Evolutionary conservation across 2,113 vertebrate genomes (phyloP).

Genomic region (Equus quagga): DNA sequence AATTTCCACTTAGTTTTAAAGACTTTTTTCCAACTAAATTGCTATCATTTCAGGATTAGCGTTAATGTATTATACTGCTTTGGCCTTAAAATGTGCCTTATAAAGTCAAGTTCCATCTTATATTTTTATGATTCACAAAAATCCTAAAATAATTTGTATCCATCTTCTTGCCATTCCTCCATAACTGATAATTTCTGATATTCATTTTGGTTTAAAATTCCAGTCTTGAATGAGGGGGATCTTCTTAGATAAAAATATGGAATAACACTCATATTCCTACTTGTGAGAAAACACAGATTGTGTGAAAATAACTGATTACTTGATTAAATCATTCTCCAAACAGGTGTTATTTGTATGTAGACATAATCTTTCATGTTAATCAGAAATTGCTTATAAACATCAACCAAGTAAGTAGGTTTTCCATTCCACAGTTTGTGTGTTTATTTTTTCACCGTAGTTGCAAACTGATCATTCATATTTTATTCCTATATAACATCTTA

Average conservation of each 20-base stretch:
- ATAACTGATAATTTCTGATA: not conserved
- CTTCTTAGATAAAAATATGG: not conserved
- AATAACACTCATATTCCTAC: not conserved
- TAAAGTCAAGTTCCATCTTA: not conserved
- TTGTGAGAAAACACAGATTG: not conserved
- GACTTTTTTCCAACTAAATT: not conserved
- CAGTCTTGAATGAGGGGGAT: not conserved
- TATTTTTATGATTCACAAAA: not conserved
- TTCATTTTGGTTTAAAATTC: not conserved
- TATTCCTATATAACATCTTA: not conserved
- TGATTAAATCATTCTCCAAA: not conserved
- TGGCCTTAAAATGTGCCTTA: not conserved
- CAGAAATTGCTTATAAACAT: not conserved
- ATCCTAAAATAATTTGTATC: not conserved
- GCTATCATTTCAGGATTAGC: not conserved
- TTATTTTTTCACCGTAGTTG: not conserved
- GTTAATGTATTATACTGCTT: not conserved
- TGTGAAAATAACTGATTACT: not conserved
- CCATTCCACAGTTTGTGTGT: not conserved
- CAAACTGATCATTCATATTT: not conserved
- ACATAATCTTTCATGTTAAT: not conserved
- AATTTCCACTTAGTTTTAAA: constrained; percentile 31
- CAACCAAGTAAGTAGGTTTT: not conserved
- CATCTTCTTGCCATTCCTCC: not conserved
- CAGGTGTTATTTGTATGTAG: not conserved